Evolutionary conservation across 1,140 invertebrate species (phyloP).

Genomic region (Drosophila hydei): DNA sequence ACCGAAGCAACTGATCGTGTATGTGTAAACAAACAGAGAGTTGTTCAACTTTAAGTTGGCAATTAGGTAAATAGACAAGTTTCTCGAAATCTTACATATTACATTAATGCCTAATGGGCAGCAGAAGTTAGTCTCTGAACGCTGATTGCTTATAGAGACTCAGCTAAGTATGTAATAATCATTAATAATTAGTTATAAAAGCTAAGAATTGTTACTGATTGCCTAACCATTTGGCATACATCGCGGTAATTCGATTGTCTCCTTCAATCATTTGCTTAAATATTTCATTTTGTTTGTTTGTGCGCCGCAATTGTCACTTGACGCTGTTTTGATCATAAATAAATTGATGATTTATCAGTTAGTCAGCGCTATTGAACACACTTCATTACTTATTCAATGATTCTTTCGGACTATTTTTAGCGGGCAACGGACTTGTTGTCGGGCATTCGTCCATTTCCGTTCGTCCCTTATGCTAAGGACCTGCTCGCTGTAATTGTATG

Average conservation of each 20-base stretch:
- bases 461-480: slow-evolving; percentile 14
- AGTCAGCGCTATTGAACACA: not conserved
- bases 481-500: slow-evolving; percentile 71
- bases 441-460: not conserved
- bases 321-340: slow-evolving; percentile 1
- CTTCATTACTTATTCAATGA: slow-evolving; percentile 16
- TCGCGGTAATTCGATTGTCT: too few relatives aligned
- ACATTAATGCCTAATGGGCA: too few relatives aligned
- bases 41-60: not conserved
- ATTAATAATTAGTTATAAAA: too few relatives aligned
- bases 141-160: too few relatives aligned
- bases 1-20: too few relatives aligned
- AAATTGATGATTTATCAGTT: slow-evolving; percentile 9
- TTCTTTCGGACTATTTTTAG: not conserved
- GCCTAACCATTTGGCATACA: too few relatives aligned
- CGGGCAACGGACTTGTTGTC: slow-evolving; percentile 6
- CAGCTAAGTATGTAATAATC: too few relatives aligned
- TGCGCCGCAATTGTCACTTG: not conserved
- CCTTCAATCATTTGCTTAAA: not conserved
- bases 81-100: not conserved
- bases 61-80: not conserved
- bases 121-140: too few relatives aligned
- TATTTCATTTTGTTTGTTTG: slow-evolving; percentile 3
- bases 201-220: too few relatives aligned
- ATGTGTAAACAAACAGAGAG: not conserved